Percentiles rank a stretch among this genome's conserved stretches.
These are phyloP conservation scores for Alosa sapidissima DNA, from an alignment of 2,797 vertebrate species.

Conservation along the genomic window DNA sequence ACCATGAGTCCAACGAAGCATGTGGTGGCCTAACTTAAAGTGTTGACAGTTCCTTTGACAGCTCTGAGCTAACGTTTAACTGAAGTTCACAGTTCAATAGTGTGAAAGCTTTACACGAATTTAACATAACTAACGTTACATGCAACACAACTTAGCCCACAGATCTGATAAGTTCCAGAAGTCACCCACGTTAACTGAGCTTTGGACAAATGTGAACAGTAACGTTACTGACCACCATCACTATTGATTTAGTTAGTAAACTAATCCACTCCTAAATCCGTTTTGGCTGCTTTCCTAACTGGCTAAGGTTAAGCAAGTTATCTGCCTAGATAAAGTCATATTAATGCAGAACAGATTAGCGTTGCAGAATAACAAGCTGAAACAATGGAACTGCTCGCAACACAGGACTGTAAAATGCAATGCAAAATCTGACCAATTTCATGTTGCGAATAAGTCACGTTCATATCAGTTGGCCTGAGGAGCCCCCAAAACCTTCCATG, in stretches of 20 bases:
- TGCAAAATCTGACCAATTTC: background rate
- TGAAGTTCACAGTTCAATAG: no score
- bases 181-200: background rate
- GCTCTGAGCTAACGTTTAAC: no score
- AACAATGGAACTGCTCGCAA: background rate
- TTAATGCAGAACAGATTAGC: background rate
- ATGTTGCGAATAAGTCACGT: background rate
- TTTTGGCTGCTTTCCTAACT: conserved; percentile 6
- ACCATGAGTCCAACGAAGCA: no score
- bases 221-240: background rate
- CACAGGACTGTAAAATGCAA: background rate
- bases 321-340: background rate
- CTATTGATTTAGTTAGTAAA: background rate
- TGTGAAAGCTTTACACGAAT: no score
- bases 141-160: background rate
- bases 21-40: no score
- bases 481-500: background rate
- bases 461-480: no score
- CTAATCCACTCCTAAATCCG: background rate
- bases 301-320: conserved; percentile 14
- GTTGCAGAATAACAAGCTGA: background rate
- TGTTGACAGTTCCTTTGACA: no score
- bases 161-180: background rate
- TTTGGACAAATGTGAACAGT: background rate
- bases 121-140: no score